These are phyloP conservation scores for Brachyistius frenatus DNA, from an alignment of 2,113 vertebrate genomes.

Conservation along the genomic window DNA sequence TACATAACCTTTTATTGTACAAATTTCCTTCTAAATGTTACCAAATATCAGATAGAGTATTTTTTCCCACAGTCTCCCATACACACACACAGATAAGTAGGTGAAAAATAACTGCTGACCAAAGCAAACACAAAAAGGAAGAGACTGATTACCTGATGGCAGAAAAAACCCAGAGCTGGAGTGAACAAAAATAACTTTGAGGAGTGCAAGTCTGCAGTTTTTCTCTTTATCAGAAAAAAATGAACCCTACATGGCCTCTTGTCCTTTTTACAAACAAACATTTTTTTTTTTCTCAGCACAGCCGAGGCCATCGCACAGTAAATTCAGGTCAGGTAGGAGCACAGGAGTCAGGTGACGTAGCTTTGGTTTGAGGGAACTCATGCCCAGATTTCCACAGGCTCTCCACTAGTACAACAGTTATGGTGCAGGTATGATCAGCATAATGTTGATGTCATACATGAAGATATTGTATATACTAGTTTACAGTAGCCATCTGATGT, in stretches of 20 bases:
- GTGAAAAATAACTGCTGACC: slow-evolving; percentile 59
- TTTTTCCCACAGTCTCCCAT: slow-evolving; percentile 24
- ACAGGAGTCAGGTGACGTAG: slow-evolving; percentile 5
- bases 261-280: slow-evolving; percentile 48
- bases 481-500: background rate
- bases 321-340: slow-evolving; percentile 45
- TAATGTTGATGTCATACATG: background rate
- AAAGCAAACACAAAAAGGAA: slow-evolving; percentile 57
- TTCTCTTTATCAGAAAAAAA: slow-evolving; percentile 61
- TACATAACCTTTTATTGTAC: slow-evolving; percentile 80
- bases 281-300: slow-evolving; percentile 57
- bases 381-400: slow-evolving; percentile 2
- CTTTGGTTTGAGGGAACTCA: background rate
- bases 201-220: slow-evolving; percentile 68
- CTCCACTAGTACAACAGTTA: background rate
- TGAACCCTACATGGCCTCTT: slow-evolving; percentile 59
- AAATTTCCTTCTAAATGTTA: slow-evolving; percentile 76
- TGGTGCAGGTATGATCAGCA: background rate
- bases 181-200: slow-evolving; percentile 66
- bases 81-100: slow-evolving; percentile 57
- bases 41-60: slow-evolving; percentile 57
- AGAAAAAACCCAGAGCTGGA: slow-evolving; percentile 39
- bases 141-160: slow-evolving; percentile 36
- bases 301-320: background rate
- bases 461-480: background rate